Evolutionary conservation across 2,797 vertebrate species (phyloP).

Genomic region (Tapirus indicus): DNA sequence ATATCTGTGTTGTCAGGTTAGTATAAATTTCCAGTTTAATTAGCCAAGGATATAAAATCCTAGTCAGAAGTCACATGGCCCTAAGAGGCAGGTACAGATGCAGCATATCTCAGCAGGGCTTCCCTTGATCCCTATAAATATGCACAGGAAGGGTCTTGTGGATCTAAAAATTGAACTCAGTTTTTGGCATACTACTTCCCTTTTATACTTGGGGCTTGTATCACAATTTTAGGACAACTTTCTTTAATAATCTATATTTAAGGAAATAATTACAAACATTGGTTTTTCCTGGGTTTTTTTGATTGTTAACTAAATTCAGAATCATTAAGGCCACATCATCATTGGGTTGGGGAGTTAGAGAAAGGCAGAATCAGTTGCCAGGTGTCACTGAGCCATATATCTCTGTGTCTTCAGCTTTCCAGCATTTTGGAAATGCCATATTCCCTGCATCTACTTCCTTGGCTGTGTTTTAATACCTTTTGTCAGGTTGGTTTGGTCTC

Average conservation of each 20-base stretch:
- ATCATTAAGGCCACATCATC: neutral
- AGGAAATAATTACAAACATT: neutral
- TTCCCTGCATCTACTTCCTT: neutral
- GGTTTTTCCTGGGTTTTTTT: neutral
- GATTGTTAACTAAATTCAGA: neutral
- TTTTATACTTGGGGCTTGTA: neutral
- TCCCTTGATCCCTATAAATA: neutral
- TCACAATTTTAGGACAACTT: neutral
- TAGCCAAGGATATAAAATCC: neutral
- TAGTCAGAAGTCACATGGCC: neutral
- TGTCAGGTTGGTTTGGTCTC: neutral
- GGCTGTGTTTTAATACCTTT: neutral
- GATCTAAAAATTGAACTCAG: neutral
- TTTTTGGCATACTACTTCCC: neutral
- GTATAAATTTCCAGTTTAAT: slow-evolving; percentile 17
- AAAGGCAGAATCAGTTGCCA: neutral
- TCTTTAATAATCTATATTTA: neutral
- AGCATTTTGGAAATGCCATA: neutral
- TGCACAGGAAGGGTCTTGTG: neutral
- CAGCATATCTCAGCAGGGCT: neutral
- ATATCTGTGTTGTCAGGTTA: neutral
- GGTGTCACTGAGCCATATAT: neutral
- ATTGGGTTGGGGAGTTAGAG: neutral
- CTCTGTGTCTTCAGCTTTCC: neutral
- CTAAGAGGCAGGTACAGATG: neutral